These are phyloP conservation scores for Melitaea athalia DNA, from an alignment of 2,888 invertebrate genomes.

Conservation along the genomic window DNA sequence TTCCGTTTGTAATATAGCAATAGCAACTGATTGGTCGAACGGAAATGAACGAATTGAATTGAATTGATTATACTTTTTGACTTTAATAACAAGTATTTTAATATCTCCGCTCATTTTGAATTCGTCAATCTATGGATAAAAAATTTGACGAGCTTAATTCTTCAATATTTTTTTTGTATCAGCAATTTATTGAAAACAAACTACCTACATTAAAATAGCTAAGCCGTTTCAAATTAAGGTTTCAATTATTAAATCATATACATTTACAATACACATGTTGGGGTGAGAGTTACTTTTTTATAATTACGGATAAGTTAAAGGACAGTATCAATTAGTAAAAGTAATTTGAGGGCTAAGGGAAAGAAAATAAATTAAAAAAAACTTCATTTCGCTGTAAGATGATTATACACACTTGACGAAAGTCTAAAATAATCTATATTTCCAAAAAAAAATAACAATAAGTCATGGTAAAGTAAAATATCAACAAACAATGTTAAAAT, in stretches of 20 bases:
- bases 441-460: too few relatives aligned
- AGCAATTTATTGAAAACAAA: neutral
- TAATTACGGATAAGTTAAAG: neutral
- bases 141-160: neutral
- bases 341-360: constrained; percentile 14
- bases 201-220: neutral
- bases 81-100: neutral
- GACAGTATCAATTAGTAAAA: neutral
- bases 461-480: too few relatives aligned
- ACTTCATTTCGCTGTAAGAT: too few relatives aligned
- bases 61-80: constrained; percentile 13
- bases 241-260: too few relatives aligned
- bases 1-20: constrained; percentile 29
- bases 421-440: too few relatives aligned
- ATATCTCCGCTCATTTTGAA: neutral
- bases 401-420: too few relatives aligned
- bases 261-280: neutral
- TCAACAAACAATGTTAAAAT: too few relatives aligned
- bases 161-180: neutral
- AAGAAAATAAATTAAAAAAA: too few relatives aligned
- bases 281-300: neutral
- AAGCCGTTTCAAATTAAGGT: neutral
- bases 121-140: neutral
- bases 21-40: constrained; percentile 20
- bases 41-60: constrained; percentile 30